Conservation (phyloP, 2,113 vertebrate species). For the Centropus bengalensis region DNA sequence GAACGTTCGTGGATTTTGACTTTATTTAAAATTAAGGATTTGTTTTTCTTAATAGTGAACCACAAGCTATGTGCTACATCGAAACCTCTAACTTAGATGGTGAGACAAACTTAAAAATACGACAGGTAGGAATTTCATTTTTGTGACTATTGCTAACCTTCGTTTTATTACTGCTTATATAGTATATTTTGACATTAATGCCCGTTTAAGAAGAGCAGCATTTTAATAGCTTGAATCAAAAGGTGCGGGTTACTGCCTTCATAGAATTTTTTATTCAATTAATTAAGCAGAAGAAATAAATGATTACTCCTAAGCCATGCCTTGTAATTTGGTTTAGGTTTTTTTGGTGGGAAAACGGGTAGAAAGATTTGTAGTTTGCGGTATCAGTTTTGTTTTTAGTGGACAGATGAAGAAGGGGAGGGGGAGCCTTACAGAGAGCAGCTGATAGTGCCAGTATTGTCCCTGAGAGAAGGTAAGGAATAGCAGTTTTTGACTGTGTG, state of each 20-base stretch:
- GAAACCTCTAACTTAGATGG: constrained; percentile 98
- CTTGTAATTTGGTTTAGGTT: neutral
- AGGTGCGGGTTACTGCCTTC: neutral
- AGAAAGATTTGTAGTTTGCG: neutral
- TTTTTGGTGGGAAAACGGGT: neutral
- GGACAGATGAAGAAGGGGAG: neutral
- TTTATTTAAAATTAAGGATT: neutral
- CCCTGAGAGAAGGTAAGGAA: neutral
- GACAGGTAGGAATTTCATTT: constrained; percentile 84
- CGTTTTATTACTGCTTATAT: neutral
- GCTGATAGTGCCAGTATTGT: neutral
- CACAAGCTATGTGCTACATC: constrained; percentile 99
- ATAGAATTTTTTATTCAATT: neutral
- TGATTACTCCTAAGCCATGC: neutral
- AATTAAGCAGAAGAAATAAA: neutral
- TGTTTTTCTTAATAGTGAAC: constrained; percentile 84
- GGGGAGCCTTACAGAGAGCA: neutral
- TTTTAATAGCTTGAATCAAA: neutral
- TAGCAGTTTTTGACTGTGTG: neutral
- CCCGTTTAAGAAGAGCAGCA: neutral
- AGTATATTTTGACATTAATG: neutral
- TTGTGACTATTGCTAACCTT: neutral
- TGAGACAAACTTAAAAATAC: constrained; percentile 98
- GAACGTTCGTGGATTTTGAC: neutral
- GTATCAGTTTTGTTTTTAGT: neutral